Conservation (phyloP, 2,113 vertebrate genomes). For the Nyctibius bracteatus region DNA sequence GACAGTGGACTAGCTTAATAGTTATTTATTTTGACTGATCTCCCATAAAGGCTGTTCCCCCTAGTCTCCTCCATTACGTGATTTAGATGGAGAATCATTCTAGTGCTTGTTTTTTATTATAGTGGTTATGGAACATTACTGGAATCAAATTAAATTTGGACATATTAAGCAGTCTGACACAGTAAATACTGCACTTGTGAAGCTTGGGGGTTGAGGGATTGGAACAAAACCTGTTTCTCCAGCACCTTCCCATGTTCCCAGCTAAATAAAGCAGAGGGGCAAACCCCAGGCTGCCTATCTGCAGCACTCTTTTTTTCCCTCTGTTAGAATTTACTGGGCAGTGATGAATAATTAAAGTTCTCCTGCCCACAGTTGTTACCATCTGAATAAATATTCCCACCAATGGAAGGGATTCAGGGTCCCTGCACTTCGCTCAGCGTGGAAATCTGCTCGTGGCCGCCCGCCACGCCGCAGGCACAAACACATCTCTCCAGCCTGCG, state of each 20-base stretch:
- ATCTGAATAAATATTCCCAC: neutral
- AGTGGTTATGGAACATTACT: constrained; percentile 53
- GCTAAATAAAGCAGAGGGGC: constrained; percentile 60
- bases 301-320: constrained; percentile 1
- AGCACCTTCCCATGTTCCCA: constrained; percentile 54
- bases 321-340: constrained; percentile 21
- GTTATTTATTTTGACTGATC: constrained; percentile 59
- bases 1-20: constrained; percentile 21
- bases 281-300: neutral
- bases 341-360: constrained; percentile 56
- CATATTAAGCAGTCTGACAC: constrained; percentile 55
- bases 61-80: constrained; percentile 27
- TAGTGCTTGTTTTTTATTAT: constrained; percentile 50
- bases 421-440: neutral
- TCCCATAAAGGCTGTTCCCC: neutral
- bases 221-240: constrained; percentile 48
- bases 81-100: constrained; percentile 42
- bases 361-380: constrained; percentile 31
- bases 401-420: neutral
- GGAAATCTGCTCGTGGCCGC: neutral
- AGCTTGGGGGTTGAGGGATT: constrained; percentile 49
- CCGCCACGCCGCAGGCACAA: neutral
- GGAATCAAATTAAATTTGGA: constrained; percentile 65
- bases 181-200: constrained; percentile 59
- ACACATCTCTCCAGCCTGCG: neutral